Conservation (phyloP, 2,113 vertebrate species). For the Solenodon paradoxus region DNA sequence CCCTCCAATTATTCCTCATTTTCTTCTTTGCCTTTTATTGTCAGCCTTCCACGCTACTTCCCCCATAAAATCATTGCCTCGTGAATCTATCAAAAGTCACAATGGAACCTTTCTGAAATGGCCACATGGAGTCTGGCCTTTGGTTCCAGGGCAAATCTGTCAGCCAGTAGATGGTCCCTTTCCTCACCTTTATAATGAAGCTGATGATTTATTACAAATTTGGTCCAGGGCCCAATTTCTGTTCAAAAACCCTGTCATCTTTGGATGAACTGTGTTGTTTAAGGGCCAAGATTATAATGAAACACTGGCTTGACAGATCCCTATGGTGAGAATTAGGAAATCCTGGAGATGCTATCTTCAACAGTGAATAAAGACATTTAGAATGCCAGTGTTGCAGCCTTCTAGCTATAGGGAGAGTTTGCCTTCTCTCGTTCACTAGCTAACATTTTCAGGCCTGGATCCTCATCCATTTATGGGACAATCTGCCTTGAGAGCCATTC, state of each 20-base stretch:
- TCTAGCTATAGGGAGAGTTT: neutral
- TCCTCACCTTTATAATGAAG: conserved; percentile 52
- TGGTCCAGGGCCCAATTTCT: conserved; percentile 56
- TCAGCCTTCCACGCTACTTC: neutral
- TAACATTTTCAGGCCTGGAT: neutral
- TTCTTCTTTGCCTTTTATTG: neutral
- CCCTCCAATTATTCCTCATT: neutral
- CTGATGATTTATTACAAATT: conserved; percentile 23
- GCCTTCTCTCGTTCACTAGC: neutral
- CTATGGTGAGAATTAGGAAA: neutral
- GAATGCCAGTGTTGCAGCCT: neutral
- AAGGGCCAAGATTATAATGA: conserved; percentile 54
- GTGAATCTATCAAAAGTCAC: neutral
- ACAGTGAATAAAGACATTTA: neutral
- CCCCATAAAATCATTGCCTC: neutral
- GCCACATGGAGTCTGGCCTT: neutral
- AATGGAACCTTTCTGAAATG: neutral
- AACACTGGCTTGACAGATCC: neutral
- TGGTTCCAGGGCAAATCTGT: neutral
- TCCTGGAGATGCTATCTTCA: neutral
- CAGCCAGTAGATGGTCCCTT: neutral
- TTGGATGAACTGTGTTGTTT: neutral
- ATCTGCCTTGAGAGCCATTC: neutral
- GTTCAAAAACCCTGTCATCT: conserved; percentile 28
- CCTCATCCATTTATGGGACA: neutral